Conservation (phyloP, 2,113 vertebrate genomes). For the Elephantulus edwardii region DNA sequence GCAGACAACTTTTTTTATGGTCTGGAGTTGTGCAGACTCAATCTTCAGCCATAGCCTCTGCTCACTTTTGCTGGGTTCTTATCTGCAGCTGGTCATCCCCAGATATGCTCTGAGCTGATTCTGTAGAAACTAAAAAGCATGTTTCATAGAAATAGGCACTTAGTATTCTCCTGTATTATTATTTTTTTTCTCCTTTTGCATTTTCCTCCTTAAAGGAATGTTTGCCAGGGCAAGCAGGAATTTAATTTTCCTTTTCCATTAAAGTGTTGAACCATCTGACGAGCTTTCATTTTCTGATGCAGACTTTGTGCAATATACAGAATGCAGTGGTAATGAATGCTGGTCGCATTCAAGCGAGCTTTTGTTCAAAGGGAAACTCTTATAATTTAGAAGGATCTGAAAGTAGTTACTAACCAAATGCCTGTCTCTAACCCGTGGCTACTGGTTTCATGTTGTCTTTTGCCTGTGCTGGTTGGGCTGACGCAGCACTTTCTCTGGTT, state of each 20-base stretch:
- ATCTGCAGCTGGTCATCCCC: fast-evolving
- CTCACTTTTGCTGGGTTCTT: background rate
- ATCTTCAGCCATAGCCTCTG: background rate
- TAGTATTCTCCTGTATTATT: background rate
- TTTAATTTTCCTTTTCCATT: background rate
- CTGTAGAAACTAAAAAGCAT: background rate
- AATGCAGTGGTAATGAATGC: background rate
- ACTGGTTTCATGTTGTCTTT: too few relatives aligned
- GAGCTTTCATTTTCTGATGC: background rate
- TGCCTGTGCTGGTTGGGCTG: background rate
- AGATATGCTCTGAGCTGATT: background rate
- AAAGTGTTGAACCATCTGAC: background rate
- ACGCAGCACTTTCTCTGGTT: background rate
- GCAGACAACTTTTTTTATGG: background rate
- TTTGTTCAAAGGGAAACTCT: background rate
- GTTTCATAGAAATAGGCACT: fast-evolving
- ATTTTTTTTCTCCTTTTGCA: background rate
- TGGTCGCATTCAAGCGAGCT: background rate
- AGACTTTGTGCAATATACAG: background rate
- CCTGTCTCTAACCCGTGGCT: background rate
- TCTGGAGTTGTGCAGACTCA: background rate
- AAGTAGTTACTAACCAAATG: background rate
- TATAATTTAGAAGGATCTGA: background rate
- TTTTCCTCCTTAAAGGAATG: background rate
- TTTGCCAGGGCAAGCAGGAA: background rate